A percentile compares a stretch with the other conserved stretches of the same genome.
Evolutionary conservation across 1,140 invertebrate genomes (phyloP).

Genomic region (Scaptodrosophila lebanonensis): DNA sequence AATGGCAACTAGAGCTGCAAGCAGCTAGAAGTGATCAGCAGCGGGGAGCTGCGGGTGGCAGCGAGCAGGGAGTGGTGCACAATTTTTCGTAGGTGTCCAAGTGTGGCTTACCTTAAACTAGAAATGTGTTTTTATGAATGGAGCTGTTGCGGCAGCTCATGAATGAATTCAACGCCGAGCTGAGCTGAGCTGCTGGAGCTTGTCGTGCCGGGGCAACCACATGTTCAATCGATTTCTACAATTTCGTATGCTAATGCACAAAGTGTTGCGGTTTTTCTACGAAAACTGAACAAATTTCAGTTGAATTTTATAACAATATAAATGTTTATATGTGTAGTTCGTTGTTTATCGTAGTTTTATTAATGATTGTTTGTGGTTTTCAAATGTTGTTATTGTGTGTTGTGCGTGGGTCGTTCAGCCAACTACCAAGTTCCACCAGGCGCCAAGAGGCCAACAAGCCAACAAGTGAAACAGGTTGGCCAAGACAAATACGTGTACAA

Average conservation of each 20-base stretch:
- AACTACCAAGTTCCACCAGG: constrained; percentile 26
- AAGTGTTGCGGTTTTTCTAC: constrained; percentile 50
- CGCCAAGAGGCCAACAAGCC: constrained; percentile 47
- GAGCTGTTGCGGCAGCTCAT: constrained; percentile 39
- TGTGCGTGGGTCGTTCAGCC: constrained; percentile 29
- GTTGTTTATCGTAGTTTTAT: constrained; percentile 15
- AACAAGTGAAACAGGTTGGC: too few relatives aligned
- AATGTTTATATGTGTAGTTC: not conserved
- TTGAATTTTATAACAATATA: constrained; percentile 25
- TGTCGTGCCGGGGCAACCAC: constrained; percentile 9
- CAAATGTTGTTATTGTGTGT: constrained; percentile 21
- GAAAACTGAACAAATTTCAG: constrained; percentile 51
- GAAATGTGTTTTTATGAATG: constrained; percentile 60
- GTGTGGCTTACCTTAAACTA: constrained; percentile 73
- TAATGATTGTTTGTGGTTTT: constrained; percentile 44
- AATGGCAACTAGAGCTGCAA: too few relatives aligned
- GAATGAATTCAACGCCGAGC: constrained; percentile 57
- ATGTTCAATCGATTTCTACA: constrained; percentile 49
- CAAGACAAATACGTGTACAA: too few relatives aligned
- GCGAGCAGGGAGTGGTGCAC: too few relatives aligned
- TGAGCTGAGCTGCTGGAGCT: constrained; percentile 20
- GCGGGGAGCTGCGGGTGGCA: too few relatives aligned
- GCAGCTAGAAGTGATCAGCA: too few relatives aligned
- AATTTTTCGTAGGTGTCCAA: constrained; percentile 63
- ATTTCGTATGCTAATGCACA: constrained; percentile 61